These are phyloP conservation scores for Ophion ventricosus DNA, from an alignment of 2,888 invertebrate genomes.

Conservation along the genomic window DNA sequence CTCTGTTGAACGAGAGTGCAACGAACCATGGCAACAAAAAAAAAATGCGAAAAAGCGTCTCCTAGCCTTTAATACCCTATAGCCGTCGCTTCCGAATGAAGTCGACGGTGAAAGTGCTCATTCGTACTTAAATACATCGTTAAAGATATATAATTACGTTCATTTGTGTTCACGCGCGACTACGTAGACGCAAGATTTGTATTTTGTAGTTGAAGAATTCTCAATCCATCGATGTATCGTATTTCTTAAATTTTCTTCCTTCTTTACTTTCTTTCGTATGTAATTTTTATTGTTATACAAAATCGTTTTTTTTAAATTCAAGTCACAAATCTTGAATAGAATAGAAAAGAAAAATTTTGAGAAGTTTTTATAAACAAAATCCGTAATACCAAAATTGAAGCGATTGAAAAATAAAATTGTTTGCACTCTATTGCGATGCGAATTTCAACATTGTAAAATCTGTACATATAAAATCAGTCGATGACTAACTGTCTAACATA, in stretches of 20 bases:
- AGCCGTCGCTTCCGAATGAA: constrained; percentile 44
- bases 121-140: constrained; percentile 12
- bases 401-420: no score
- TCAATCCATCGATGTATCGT: not conserved
- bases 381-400: not conserved
- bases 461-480: no score
- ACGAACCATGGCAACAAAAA: constrained; percentile 28
- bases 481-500: no score
- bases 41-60: constrained; percentile 8
- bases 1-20: constrained; percentile 20
- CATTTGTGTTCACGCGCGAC: not conserved
- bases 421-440: no score
- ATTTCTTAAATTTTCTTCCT: not conserved
- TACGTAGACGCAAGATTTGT: constrained; percentile 1
- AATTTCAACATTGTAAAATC: no score
- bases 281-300: not conserved
- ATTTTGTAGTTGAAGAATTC: constrained; percentile 1
- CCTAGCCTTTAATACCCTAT: not conserved
- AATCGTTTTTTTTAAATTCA: not conserved
- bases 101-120: constrained; percentile 51
- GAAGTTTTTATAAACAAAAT: not conserved
- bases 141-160: constrained; percentile 1
- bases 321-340: not conserved
- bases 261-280: no score
- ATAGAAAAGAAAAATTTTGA: not conserved